These are phyloP conservation scores for Thymallus thymallus DNA, from an alignment of 2,113 vertebrate species.

Conservation along the genomic window DNA sequence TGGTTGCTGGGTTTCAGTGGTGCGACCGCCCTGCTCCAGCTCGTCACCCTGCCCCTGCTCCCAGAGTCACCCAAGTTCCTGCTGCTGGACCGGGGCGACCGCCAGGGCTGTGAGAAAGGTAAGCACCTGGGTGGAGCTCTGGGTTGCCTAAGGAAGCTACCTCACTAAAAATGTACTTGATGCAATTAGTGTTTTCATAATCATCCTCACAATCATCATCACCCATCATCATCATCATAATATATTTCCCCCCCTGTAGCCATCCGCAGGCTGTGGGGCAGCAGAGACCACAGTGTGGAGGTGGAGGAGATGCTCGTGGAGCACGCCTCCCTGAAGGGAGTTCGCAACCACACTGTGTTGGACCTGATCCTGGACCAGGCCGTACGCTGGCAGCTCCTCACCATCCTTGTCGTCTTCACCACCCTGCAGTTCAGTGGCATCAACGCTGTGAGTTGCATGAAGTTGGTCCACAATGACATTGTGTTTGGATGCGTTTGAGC, in stretches of 20 bases:
- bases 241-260: slow-evolving; percentile 59
- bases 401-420: slow-evolving; percentile 56
- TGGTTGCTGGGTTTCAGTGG: slow-evolving; percentile 73
- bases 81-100: slow-evolving; percentile 76
- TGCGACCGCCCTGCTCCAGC: slow-evolving; percentile 71
- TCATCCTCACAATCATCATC: too few species aligned
- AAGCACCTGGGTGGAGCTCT: neutral
- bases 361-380: slow-evolving; percentile 69
- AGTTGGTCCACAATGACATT: neutral
- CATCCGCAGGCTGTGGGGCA: slow-evolving; percentile 75
- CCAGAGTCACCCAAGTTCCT: slow-evolving; percentile 84
- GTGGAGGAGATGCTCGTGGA: slow-evolving; percentile 79
- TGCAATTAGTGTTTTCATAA: too few species aligned
- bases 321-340: slow-evolving; percentile 58
- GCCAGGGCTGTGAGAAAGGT: slow-evolving; percentile 75
- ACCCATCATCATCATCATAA: too few species aligned
- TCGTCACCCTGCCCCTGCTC: slow-evolving; percentile 76
- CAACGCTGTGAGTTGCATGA: slow-evolving; percentile 72
- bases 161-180: too few species aligned
- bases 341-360: slow-evolving; percentile 57
- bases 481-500: too few species aligned
- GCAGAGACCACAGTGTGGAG: slow-evolving; percentile 65
- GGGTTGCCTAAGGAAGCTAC: neutral
- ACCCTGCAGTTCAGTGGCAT: too few species aligned
- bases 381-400: slow-evolving; percentile 73